Evolutionary conservation across 2,797 vertebrate genomes (phyloP), one percentile per base, ranked within the genome.

Genomic region (Pseudopleuronectes americanus): DNA sequence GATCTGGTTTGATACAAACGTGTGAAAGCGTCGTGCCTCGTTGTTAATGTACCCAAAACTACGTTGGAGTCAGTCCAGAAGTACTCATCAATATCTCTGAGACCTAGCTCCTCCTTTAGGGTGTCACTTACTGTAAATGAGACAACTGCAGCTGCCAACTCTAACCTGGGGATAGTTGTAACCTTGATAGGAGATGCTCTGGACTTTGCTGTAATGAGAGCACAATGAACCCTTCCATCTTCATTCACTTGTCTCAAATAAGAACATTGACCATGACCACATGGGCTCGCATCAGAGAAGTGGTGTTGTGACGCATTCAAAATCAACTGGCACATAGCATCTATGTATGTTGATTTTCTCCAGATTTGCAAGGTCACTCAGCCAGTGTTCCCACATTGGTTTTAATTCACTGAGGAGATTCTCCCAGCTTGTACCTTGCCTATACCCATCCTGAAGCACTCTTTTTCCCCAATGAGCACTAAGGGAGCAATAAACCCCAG

Each of bases 121-220:
- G 84, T 49, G 2, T 26, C 47, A 4, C 69, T 76, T 1, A 75
- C 4, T 8, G 68, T 24, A 1, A 52, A 19, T 2, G 71, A 23
- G 51, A 26, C 24, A 28, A 26, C 73, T 5, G 79, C 79, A 9
- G 80, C 78, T 4, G 71, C 14, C 10, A 86, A 64, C 22, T 86
- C 62, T 10, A 77, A 2, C 12, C 66, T 38, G 4, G 74, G 74
- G 1, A 89, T 87, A 13, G 14, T 63, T 4, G 80, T 9, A 26
- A 84, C 86, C 45, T 38, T 28, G 26, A 65, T 22, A 2, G 84
- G 71, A 17, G 80, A 67, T 17, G 81, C 84, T 14, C 80, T 81
- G 9, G 79, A 59, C 28, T 87, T 87, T 0, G 62, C 70, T 48
- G 84, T 71, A 0, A 86, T 47, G 0, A 87, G 22, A 21, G 33